Conservation (phyloP, 2,888 invertebrate genomes). For the Eutolmus rufibarbis region DNA sequence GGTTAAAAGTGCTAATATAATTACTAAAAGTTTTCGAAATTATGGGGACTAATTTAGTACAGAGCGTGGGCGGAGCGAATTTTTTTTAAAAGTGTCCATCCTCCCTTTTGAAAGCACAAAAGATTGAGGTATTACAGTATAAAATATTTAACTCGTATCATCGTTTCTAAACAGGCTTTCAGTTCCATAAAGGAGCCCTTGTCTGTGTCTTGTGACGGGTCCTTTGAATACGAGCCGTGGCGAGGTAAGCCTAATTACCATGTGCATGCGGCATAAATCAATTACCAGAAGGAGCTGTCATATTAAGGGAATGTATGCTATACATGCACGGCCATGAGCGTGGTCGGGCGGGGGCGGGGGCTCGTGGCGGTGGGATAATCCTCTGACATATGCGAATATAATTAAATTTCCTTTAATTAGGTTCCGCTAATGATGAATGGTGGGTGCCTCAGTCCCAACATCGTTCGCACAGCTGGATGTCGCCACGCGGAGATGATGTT, state of each 20-base stretch:
- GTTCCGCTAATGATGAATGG: constrained; percentile 40
- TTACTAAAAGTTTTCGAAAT: no score
- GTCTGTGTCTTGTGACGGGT: background rate
- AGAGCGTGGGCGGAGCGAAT: no score
- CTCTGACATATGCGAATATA: constrained; percentile 39
- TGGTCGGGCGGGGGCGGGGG: background rate
- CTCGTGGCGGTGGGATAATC: background rate
- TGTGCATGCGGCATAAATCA: constrained; percentile 35
- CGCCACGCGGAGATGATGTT: background rate
- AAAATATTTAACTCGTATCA: background rate
- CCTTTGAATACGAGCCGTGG: background rate
- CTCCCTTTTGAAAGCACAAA: background rate
- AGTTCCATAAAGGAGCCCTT: background rate
- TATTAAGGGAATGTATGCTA: constrained; percentile 2
- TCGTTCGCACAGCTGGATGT: constrained; percentile 29
- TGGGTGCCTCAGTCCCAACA: background rate
- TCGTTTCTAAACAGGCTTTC: background rate
- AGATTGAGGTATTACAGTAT: background rate
- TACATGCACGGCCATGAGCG: background rate
- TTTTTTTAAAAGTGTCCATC: no score
- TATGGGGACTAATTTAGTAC: no score
- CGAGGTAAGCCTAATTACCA: constrained; percentile 26
- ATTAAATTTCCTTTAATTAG: constrained; percentile 41
- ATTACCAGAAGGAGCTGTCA: constrained; percentile 23
- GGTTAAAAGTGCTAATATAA: no score